These are phyloP conservation scores for Pyrgilauda ruficollis DNA, from an alignment of 2,113 vertebrate species.

Conservation along the genomic window DNA sequence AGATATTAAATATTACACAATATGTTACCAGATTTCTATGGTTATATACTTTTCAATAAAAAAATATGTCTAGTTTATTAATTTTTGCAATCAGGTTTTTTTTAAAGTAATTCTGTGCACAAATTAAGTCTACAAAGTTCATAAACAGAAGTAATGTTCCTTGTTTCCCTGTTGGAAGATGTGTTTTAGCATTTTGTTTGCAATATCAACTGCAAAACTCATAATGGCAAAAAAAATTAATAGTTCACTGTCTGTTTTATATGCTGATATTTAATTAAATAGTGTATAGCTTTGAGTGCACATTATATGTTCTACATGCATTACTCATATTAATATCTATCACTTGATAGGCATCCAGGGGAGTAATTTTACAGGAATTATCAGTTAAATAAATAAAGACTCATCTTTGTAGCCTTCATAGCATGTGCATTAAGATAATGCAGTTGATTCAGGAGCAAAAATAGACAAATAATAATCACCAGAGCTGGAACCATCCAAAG, in stretches of 20 bases:
- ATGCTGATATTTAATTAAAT: constrained; percentile 50
- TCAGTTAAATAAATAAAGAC: constrained; percentile 29
- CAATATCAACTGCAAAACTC: not conserved
- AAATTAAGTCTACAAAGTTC: not conserved
- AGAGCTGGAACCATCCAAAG: not conserved
- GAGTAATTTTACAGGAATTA: not conserved
- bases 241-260: not conserved
- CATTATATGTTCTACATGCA: not conserved
- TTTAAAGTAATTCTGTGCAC: not conserved
- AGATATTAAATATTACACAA: not conserved
- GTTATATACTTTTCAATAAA: not conserved
- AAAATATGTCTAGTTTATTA: not conserved
- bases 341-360: not conserved
- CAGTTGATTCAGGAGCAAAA: not conserved
- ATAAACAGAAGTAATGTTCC: constrained; percentile 28
- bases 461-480: not conserved
- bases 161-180: not conserved
- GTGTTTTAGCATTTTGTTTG: constrained; percentile 7
- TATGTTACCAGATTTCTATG: not conserved
- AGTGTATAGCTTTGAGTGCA: not conserved
- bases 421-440: not conserved
- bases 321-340: constrained; percentile 14
- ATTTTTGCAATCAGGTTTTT: not conserved
- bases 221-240: constrained; percentile 31
- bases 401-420: not conserved